Percentiles rank a stretch among this genome's conserved stretches.
Evolutionary conservation across 2,888 invertebrate species (phyloP).

Genomic region (Drosophila paracracens): DNA sequence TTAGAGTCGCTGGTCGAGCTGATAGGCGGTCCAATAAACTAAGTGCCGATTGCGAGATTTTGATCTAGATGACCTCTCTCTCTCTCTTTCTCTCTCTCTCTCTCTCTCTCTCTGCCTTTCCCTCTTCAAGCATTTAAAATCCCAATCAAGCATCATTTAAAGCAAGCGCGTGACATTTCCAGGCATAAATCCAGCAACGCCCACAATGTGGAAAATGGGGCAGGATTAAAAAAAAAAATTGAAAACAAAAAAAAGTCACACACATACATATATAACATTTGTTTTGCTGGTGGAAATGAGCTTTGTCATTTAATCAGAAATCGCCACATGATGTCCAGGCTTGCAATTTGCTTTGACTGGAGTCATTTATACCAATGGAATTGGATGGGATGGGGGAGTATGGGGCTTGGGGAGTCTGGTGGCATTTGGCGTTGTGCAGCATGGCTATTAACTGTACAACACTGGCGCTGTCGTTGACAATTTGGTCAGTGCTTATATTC

Average conservation of each 20-base stretch:
- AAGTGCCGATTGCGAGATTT: slow-evolving; percentile 14
- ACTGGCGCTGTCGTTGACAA: slow-evolving; percentile 68
- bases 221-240: slow-evolving; percentile 2
- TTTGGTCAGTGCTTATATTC: slow-evolving; percentile 75
- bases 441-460: slow-evolving; percentile 42
- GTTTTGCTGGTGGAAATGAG: slow-evolving; percentile 44
- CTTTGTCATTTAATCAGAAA: slow-evolving; percentile 80
- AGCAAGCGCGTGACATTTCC: slow-evolving; percentile 44
- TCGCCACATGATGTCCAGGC: slow-evolving; percentile 73
- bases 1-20: slow-evolving; percentile 33
- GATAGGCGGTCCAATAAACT: slow-evolving; percentile 23
- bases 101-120: background rate
- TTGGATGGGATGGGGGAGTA: background rate
- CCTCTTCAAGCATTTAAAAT: background rate
- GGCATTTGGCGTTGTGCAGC: slow-evolving; percentile 11
- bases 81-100: background rate
- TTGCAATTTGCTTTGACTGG: slow-evolving; percentile 28
- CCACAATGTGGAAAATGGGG: slow-evolving; percentile 13
- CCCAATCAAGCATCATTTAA: background rate
- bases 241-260: background rate
- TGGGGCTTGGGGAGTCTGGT: background rate
- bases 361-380: background rate
- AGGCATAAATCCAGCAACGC: slow-evolving; percentile 26
- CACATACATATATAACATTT: slow-evolving; percentile 13
- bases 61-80: slow-evolving; percentile 2